Evolutionary conservation across 2,113 vertebrate genomes (phyloP), one percentile per base, ranked within the genome.

Genomic region (Entelurus aequoreus): DNA sequence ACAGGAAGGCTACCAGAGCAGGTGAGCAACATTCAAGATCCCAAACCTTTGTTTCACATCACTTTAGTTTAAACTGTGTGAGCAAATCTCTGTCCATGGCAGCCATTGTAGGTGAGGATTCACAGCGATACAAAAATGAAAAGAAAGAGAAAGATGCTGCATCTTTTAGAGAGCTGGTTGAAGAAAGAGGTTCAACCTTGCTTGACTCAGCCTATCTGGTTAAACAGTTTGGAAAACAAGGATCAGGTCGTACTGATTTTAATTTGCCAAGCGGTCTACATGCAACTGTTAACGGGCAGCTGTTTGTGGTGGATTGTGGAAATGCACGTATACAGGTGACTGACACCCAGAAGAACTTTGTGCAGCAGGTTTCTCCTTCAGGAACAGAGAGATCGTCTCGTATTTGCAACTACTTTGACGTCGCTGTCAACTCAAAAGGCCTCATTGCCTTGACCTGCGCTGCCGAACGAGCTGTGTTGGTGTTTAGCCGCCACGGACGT

Each of bases 271-370:
- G 89, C 3, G 92, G 92, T 1, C 36, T 92, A n/a, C 86, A 90
- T 8, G 71, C 82, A 63, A 87, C 88, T 1, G 54, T 65, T 1
- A 82, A 87, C 63, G 91, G 92, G 7, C 84, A 90, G 62, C 76
- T 93, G 0, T 93, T 90, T 57, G 83, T 92, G 28, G 92, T 93
- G 46, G 92, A 93, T n/a, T 91, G 90, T 53, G 92, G 92, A 14
- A 93, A 93, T 6, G 86, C 87, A 15, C 86, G 91, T 6, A 80
- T 89, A 63, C 92, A 93, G 77, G 86, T 91, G 56, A 89, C 86
- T 40, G 90, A 92, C 65, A 66, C 79, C 15, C 82, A 79, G 52
- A 89, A 90, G 42, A 90, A 90, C 40, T 66, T 91, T 16, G 86
- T 90, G 9, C 91, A 93, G 66, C 91, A 92, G 70, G 87, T 92